phyloP scores from a whole-genome alignment of 2,113 vertebrate genomes.

The Pardalotus punctatus region DNA sequence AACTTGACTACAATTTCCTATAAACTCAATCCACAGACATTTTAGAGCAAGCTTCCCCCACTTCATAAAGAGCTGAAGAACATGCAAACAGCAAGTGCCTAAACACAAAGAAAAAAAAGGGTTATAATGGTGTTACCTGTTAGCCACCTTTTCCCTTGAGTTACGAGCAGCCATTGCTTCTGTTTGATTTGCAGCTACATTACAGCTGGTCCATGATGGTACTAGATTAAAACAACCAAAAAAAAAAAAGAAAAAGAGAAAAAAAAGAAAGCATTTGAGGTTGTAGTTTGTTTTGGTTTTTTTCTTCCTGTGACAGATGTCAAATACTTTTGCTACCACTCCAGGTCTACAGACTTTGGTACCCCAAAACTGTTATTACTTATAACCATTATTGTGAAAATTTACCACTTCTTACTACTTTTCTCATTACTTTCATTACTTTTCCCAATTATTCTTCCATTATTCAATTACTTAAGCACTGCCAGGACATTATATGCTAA shows the following conservation, averaged over 20 bases:
- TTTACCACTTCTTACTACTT: neutral
- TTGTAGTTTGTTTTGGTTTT: neutral
- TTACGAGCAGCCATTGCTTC: constrained; percentile 64
- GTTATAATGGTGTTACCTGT: constrained; percentile 75
- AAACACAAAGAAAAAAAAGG: neutral
- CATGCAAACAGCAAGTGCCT: neutral
- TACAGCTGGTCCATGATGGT: constrained; percentile 75
- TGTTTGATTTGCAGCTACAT: neutral
- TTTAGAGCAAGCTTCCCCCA: neutral
- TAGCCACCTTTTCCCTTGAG: constrained; percentile 78
- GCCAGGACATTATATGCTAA: neutral
- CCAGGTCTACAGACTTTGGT: neutral
- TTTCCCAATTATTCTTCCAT: neutral
- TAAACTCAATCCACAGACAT: neutral
- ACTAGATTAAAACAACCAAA: constrained; percentile 73
- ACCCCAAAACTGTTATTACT: neutral
- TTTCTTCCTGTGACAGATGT: neutral
- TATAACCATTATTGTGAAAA: neutral
- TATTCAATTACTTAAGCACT: neutral
- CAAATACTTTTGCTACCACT: neutral
- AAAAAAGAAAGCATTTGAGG: neutral
- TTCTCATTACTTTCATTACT: neutral
- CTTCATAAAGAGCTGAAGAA: neutral
- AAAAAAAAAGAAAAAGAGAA: neutral
- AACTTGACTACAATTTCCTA: neutral